Percentiles rank a stretch among this genome's conserved stretches.
Evolutionary conservation across 2,113 vertebrate genomes (phyloP).

Genomic region (Crotalus horridus): DNA sequence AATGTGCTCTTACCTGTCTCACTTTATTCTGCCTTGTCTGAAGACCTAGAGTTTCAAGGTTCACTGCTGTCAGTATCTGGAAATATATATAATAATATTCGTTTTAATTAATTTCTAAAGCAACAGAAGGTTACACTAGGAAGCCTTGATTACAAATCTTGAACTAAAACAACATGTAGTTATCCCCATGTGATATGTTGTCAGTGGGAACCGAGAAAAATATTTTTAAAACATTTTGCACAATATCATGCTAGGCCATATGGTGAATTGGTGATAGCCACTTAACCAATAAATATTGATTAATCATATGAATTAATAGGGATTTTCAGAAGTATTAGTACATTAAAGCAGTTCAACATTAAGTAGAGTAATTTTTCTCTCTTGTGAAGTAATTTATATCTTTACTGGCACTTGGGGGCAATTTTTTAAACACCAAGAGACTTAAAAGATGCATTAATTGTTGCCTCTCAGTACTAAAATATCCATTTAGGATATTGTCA

Average conservation of each 20-base stretch:
- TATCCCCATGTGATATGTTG: not conserved
- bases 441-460: not conserved
- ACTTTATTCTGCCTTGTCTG: not conserved
- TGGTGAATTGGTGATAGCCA: not conserved
- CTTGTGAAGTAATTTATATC: not conserved
- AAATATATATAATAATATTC: not conserved
- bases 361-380: not conserved
- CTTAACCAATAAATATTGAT: not conserved
- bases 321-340: not conserved
- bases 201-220: not conserved
- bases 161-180: not conserved
- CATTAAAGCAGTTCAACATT: not conserved
- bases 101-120: not conserved
- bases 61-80: not conserved
- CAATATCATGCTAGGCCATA: not conserved
- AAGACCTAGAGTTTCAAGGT: not conserved
- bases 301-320: not conserved
- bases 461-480: not conserved
- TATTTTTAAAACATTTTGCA: not conserved
- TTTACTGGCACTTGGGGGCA: not conserved
- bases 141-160: not conserved
- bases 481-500: not conserved
- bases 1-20: not conserved
- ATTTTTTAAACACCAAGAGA: not conserved
- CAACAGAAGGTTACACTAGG: not conserved